Evolutionary conservation across 2,113 vertebrate genomes (phyloP).

Genomic region (Alethe diademata): DNA sequence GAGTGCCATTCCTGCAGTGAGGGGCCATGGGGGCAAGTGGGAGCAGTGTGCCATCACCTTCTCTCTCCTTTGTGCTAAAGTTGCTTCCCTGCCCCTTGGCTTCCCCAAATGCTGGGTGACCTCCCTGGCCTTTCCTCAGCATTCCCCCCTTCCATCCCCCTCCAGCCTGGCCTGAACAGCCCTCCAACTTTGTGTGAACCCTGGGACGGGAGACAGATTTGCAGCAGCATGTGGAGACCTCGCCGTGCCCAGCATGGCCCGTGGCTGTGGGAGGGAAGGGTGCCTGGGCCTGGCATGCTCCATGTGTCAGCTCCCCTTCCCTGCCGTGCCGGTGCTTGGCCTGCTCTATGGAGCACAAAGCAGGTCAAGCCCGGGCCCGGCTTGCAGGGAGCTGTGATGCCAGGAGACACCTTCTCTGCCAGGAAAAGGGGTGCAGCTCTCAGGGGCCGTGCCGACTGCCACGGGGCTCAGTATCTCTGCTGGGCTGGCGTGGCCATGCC

Average conservation of each 20-base stretch:
- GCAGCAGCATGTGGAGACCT: background rate
- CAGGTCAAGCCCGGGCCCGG: accelerated
- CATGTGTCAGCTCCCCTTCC: background rate
- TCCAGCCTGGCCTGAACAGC: background rate
- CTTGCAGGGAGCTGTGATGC: background rate
- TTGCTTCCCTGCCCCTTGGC: background rate
- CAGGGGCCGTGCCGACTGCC: accelerated
- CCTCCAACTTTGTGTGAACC: background rate
- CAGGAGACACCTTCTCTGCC: accelerated
- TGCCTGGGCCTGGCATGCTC: background rate
- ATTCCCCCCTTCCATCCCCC: accelerated
- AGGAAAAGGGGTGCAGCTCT: background rate
- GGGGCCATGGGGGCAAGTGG: accelerated
- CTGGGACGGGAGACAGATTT: background rate
- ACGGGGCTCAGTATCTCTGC: accelerated
- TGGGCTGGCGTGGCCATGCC: accelerated
- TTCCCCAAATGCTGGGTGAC: background rate
- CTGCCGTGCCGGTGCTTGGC: accelerated
- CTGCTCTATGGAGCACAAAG: background rate
- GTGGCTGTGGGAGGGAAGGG: background rate
- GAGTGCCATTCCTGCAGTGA: background rate
- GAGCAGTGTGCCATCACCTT: background rate
- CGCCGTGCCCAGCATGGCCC: accelerated
- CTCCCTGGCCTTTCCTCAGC: background rate
- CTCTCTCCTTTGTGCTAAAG: background rate